Evolutionary conservation across 2,797 vertebrate species (phyloP), one percentile per base, ranked within the genome.

Genomic region (Peromyscus nudipes): DNA sequence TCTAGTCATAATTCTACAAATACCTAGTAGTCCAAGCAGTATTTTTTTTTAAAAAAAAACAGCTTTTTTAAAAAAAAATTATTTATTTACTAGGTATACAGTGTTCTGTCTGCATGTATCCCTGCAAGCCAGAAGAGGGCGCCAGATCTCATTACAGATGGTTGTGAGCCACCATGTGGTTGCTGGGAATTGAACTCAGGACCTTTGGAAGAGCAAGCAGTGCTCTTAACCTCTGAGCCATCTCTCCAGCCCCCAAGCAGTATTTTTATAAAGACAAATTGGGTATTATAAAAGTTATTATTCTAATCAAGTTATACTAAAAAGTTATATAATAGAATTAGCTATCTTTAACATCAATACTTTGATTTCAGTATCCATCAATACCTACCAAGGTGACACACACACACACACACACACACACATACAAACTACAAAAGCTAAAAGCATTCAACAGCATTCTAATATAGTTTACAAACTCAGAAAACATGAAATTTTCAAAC

Each of bases 401-500:
- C 49, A 57, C 55, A 57, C 55, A 60, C 57, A 60, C 57, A 60
- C 57, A 60, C 21, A 60, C 57, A 60, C 57, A 60, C 57, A 60
- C 57, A 60, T 64, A 91, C 34, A 76, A 73, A 7, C 57, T 19
- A 89, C n/a, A 86, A 94, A 92, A 81, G 6, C 25, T 77, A 82
- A 60, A 88, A 80, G 64, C 25, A 85, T 95, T 81, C 60, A 87
- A 95, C 95, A 55, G 43, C 19, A 95, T 75, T 65, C 57, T 75
- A 67, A 43, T 57, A 43, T 0, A 55, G 67, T 71, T 34, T 94
- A 9, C 82, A 81, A 87, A 89, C 37, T 73, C 46, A 71, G 10
- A 85, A 40, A 25, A 93, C 43, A 89, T 94, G 77, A 97, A 91
- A 23, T 93, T 92, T 40, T 90, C 14, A 92, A 83, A 83, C n/a